Evolutionary conservation across 53 echinoderm and acorn worm genomes (phyloP).

Genomic region (Antedon mediterranea): DNA sequence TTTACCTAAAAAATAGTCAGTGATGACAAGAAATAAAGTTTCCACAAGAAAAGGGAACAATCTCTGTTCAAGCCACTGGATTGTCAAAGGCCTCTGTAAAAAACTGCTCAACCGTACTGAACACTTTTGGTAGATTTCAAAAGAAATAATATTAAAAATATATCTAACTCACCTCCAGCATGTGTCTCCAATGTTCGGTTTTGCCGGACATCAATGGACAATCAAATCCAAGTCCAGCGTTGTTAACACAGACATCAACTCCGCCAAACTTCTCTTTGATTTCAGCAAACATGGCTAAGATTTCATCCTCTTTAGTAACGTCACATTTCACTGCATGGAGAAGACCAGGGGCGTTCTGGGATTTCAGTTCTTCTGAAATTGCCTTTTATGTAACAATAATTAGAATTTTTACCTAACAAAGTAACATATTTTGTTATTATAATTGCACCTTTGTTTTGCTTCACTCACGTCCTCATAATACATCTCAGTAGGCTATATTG

Average conservation of each 20-base stretch:
- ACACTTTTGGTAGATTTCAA: no score
- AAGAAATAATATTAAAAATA: no score
- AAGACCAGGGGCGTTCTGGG: not conserved
- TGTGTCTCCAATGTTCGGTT: slow-evolving; percentile 24
- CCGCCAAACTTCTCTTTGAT: slow-evolving; percentile 37
- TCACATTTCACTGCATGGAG: slow-evolving; percentile 42
- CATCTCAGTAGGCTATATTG: no score
- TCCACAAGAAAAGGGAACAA: no score
- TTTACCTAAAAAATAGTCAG: slow-evolving; percentile 25
- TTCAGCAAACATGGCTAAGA: slow-evolving; percentile 40
- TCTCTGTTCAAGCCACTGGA: no score
- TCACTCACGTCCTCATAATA: no score
- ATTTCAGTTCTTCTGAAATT: not conserved
- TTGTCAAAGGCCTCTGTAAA: no score
- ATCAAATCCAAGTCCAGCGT: slow-evolving; percentile 24
- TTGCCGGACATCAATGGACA: slow-evolving; percentile 26
- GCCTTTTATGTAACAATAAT: not conserved
- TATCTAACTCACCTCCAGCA: slow-evolving; percentile 37
- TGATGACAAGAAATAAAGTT: no score
- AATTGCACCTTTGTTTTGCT: no score
- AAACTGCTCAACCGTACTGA: no score
- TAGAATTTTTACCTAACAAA: no score
- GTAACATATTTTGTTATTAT: no score
- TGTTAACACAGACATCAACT: slow-evolving; percentile 51
- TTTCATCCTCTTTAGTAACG: slow-evolving; percentile 31